phyloP scores from a whole-genome alignment of 2,888 invertebrate species.

The Melikaiella ostensackeni region DNA sequence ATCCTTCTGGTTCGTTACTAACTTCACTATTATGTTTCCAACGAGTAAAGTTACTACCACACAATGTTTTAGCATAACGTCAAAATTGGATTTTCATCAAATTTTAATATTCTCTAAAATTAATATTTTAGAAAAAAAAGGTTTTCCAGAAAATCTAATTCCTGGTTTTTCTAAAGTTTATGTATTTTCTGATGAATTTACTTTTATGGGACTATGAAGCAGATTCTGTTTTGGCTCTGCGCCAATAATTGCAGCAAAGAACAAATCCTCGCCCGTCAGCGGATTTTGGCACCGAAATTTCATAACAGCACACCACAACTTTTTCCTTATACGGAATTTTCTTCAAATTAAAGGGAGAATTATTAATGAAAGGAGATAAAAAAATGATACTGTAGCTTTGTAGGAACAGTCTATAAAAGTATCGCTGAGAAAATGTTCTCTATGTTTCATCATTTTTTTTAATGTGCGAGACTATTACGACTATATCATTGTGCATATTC shows the following conservation, averaged over 20 bases:
- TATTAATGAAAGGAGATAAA: background rate
- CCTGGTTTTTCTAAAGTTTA: background rate
- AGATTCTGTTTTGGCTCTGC: background rate
- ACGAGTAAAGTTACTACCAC: background rate
- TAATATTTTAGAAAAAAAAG: background rate
- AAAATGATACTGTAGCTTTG: background rate
- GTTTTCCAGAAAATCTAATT: background rate
- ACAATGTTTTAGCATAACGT: background rate
- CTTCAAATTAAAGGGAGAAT: background rate
- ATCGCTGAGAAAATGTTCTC: no score
- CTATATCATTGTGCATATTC: no score
- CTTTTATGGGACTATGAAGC: background rate
- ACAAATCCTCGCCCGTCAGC: background rate
- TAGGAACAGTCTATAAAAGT: no score
- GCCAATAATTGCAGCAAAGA: background rate
- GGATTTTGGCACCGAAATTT: background rate
- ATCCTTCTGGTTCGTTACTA: background rate
- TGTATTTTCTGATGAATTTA: background rate
- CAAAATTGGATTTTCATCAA: background rate
- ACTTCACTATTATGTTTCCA: background rate
- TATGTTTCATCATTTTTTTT: no score
- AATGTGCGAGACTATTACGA: no score
- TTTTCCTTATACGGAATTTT: background rate
- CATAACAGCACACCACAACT: background rate
- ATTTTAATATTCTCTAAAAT: background rate